Conservation (phyloP, 2,797 vertebrate genomes). For the Chiloscyllium punctatum region DNA sequence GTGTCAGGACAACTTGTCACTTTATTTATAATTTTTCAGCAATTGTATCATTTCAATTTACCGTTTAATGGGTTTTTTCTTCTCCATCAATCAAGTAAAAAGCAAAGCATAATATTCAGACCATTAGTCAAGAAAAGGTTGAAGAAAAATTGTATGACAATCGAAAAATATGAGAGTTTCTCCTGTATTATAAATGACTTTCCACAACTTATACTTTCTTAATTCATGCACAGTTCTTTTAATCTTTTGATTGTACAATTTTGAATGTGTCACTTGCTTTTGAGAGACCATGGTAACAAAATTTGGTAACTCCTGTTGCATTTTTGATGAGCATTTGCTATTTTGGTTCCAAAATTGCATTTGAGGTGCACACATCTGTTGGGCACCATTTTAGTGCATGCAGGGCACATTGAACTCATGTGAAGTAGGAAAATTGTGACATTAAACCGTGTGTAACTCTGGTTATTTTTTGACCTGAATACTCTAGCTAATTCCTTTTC, state of each 20-base stretch:
- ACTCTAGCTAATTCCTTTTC: neutral
- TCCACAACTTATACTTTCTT: neutral
- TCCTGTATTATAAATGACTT: neutral
- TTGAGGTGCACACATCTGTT: neutral
- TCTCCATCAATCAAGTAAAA: neutral
- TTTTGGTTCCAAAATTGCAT: neutral
- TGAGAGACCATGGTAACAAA: neutral
- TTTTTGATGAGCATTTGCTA: neutral
- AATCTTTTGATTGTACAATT: neutral
- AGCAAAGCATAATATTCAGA: neutral
- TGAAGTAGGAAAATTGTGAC: neutral
- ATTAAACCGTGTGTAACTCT: neutral
- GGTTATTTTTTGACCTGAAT: neutral
- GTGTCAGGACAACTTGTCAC: neutral
- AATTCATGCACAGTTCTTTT: neutral
- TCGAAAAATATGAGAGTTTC: neutral
- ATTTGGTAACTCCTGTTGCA: neutral
- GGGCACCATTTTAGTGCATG: neutral
- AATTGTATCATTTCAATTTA: neutral
- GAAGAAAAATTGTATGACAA: neutral
- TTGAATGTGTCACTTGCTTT: neutral
- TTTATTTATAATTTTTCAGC: neutral
- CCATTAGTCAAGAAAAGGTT: neutral
- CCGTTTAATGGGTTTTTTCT: neutral
- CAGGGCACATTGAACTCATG: neutral